Conservation (phyloP, 2,797 vertebrate genomes). For the Pangasius larnaudii region DNA sequence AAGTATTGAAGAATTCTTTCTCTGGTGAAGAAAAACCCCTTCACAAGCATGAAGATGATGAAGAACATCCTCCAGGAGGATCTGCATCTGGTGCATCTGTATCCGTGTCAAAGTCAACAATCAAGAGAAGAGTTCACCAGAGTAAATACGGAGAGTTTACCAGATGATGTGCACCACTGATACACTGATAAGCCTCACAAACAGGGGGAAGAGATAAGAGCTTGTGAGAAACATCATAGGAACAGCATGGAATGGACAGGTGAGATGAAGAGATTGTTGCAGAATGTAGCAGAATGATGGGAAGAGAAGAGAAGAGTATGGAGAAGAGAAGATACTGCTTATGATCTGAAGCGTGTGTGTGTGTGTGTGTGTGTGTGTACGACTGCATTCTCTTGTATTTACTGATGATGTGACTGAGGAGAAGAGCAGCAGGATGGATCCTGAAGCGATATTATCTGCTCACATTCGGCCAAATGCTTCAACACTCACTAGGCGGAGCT, state of each 20-base stretch:
- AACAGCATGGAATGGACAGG: neutral
- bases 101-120: neutral
- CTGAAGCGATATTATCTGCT: neutral
- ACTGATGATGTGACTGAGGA: neutral
- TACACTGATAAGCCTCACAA: too few relatives aligned
- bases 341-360: too few relatives aligned
- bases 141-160: neutral
- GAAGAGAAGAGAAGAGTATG: neutral
- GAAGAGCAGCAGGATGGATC: neutral
- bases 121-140: neutral
- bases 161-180: neutral
- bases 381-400: neutral
- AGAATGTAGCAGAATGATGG: neutral
- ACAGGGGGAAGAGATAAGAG: neutral
- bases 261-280: neutral
- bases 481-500: neutral
- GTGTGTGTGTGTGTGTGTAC: neutral
- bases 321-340: neutral
- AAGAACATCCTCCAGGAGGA: neutral
- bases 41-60: neutral
- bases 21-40: neutral
- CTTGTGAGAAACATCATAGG: neutral
- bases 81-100: neutral
- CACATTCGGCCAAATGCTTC: neutral
- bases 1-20: neutral